Percentiles rank a stretch among this genome's conserved stretches.
Conservation (phyloP, 2,888 invertebrate species). For the Eutolmus rufibarbis region DNA sequence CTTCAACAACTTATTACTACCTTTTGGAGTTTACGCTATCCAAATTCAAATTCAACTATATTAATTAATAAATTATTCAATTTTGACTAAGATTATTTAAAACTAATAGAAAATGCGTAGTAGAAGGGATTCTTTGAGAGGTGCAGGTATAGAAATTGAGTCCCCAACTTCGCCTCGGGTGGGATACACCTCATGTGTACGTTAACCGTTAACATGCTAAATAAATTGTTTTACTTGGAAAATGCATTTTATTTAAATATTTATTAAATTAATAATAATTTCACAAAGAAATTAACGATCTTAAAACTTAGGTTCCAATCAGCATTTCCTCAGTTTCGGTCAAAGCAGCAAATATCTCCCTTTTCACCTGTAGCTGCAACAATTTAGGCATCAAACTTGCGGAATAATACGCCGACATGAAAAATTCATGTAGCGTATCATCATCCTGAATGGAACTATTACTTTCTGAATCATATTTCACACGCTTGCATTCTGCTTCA, state of each 20-base stretch:
- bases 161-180: too few relatives aligned
- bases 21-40: too few relatives aligned
- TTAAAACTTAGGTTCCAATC: neutral
- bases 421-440: neutral
- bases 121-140: too few relatives aligned
- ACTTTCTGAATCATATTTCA: neutral
- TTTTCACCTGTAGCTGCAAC: neutral
- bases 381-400: neutral
- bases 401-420: neutral
- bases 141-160: too few relatives aligned
- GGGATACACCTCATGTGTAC: too few relatives aligned
- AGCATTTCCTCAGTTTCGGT: neutral
- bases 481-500: neutral
- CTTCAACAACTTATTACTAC: too few relatives aligned
- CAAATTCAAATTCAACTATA: too few relatives aligned
- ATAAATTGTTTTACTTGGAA: neutral
- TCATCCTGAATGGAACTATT: neutral
- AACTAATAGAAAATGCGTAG: too few relatives aligned
- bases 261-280: neutral
- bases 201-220: too few relatives aligned
- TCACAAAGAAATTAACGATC: too few relatives aligned
- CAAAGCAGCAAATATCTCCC: neutral
- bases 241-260: neutral
- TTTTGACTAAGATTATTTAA: too few relatives aligned
- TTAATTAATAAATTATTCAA: too few relatives aligned